Evolutionary conservation across 1,140 invertebrate genomes (phyloP).

Genomic region (Trachymyrmex septentrionalis): DNA sequence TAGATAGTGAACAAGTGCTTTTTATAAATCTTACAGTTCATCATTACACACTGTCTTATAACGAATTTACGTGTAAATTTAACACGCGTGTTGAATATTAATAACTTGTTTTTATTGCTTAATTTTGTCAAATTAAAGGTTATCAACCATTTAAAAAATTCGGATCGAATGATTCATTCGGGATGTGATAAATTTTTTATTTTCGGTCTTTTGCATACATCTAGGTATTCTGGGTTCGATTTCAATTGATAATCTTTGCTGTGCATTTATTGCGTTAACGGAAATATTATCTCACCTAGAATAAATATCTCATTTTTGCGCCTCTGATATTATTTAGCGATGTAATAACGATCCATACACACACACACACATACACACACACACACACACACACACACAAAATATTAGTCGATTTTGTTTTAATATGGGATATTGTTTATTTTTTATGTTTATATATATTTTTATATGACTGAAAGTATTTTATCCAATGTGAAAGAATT

Average conservation of each 20-base stretch:
- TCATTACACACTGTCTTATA: neutral
- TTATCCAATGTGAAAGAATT: neutral
- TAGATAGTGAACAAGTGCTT: neutral
- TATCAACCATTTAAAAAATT: too few relatives aligned
- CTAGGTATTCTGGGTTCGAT: neutral
- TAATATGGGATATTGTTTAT: neutral
- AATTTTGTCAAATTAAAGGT: neutral
- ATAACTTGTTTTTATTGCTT: neutral
- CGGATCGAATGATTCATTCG: neutral
- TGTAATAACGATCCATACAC: conserved; percentile 4
- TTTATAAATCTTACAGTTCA: conserved; percentile 14
- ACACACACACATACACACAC: too few relatives aligned
- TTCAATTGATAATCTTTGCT: neutral
- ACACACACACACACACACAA: too few relatives aligned
- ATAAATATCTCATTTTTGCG: conserved; percentile 8
- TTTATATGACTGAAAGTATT: neutral
- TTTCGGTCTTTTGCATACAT: neutral
- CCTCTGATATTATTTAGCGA: conserved; percentile 29
- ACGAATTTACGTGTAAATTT: neutral
- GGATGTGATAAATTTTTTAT: neutral
- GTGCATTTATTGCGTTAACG: neutral
- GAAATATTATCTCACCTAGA: neutral
- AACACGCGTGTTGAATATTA: neutral
- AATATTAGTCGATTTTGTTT: conserved; percentile 8
- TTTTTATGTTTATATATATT: neutral